Evolutionary conservation across 2,113 vertebrate genomes (phyloP), one percentile per base, ranked within the genome.

Genomic region (Tachysurus vachellii): DNA sequence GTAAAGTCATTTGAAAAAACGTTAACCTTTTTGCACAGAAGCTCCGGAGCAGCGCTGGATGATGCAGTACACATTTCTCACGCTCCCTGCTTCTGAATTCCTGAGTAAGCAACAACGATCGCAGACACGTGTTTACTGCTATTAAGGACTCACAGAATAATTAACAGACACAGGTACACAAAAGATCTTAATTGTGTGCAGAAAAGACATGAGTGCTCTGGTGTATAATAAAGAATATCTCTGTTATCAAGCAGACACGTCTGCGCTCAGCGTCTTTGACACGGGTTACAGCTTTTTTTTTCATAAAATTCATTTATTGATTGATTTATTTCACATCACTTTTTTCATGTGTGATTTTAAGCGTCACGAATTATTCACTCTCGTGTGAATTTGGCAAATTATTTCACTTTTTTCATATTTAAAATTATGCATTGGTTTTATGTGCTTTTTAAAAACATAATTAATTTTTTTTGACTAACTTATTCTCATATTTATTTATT

Each of bases 1-100:
- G 31, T 17, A 64, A 71, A 83, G 47, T 54, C 59, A 82, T 88
- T 64, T 84, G 31, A 88, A 59, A 79, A 62, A 81, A 81, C 0
- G n/a, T 42, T 62, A 71, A 85, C 77, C 56, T 82, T 88, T 88
- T 88, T 81, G 26, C 36, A 73, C 5, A 3, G 26, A 50, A 75
- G 44, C 71, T 12, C 21, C 11, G 14, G 3, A 2, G 73, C 44
- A 76, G 73, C 44, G 12, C 1, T 11, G 57, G 42, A 66, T 53
- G 61, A 83, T 66, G 61, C 19, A 54, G 11, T 36, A 83, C 62
- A 68, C n/a, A 0, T 26, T 66, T 26, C 12, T 44, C 36, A 23
- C 62, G 16, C 62, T 19, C 26, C 36, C 57, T 7, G 26, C 0
- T 23, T 6, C 12, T 64, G 42, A 26, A 12, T 62, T 62, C 80